Evolutionary conservation across 2,113 vertebrate species (phyloP), one percentile per base, ranked within the genome.

Genomic region (Gymnocephalus cernua): DNA sequence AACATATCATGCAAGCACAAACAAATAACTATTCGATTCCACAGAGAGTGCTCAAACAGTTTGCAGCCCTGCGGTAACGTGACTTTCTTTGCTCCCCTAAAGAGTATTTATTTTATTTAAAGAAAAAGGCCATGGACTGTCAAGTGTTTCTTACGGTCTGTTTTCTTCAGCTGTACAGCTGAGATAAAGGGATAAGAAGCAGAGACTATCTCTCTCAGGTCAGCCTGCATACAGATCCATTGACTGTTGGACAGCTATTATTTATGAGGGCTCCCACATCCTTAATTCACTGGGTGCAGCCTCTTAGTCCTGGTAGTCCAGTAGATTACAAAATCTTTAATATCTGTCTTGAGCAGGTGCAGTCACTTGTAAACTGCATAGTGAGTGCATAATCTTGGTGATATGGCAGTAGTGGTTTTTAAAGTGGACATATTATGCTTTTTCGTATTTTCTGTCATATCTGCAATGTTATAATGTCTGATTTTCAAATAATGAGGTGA

Each of bases 101-200:
- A 84, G 47, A 58, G 68, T 83, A 71, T 89, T 90, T 83, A 18
- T 82, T 73, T 62, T 56, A 84, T 83, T 86, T 91, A 69, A 81
- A 83, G 77, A 45, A 79, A 85, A 69, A 4, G 25, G 27, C 64
- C 65, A 61, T 59, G 38, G 54, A 83, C n/a, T 88, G 12, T 82
- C 56, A 74, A 41, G 25, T 74, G 68, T 58, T 76, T 82, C 50
- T 61, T 27, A 62, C 11, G 18, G 35, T 74, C 67, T n/a, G 13
- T 74, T 61, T 74, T 16, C 44, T 21, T 53, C 19, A 13, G 45
- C 50, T 64, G 48, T 77, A 27, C 53, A 47, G 64, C 27, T 21
- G 6, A 68, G 68, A 71, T 59, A 64, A 85, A 72, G 29, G 21
- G 59, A 83, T 65, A 80, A 69, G 53, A 77, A 74, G 71, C 32